Percentiles rank a stretch among this genome's conserved stretches.
Conservation (phyloP, 2,797 vertebrate genomes). For the Acanthopagrus latus region DNA sequence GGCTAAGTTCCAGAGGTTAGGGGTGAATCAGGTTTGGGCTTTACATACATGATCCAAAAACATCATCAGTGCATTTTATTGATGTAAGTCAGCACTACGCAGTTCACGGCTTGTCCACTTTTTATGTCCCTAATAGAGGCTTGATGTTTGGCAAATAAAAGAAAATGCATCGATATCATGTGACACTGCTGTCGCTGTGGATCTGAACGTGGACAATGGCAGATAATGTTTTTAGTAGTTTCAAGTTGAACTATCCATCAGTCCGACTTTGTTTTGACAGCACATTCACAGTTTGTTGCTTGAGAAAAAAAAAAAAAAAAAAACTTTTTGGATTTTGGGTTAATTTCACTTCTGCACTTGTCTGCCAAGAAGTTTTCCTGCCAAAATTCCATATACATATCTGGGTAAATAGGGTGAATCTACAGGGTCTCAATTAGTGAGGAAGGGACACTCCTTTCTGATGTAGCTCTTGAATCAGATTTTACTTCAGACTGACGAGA, state of each 20-base stretch:
- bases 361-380: conserved; percentile 33
- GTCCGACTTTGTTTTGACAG: background rate
- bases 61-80: background rate
- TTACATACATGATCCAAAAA: background rate
- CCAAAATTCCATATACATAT: conserved; percentile 42
- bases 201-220: background rate
- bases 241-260: background rate
- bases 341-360: conserved; percentile 21
- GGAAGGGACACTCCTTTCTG: conserved; percentile 52
- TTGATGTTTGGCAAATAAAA: background rate
- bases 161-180: too few species aligned
- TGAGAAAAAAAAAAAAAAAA: background rate
- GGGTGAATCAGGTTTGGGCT: too few species aligned
- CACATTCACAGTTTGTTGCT: background rate
- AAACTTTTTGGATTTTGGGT: conserved; percentile 17
- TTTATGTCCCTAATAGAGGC: too few species aligned
- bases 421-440: conserved; percentile 70
- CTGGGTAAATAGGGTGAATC: conserved; percentile 62
- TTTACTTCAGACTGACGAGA: conserved; percentile 20
- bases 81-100: background rate
- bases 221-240: background rate
- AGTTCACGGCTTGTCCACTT: too few species aligned
- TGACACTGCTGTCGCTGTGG: background rate
- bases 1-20: too few species aligned
- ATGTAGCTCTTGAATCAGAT: conserved; percentile 33